Evolutionary conservation across 2,797 vertebrate species (phyloP).

Genomic region (Dallia pectoralis): DNA sequence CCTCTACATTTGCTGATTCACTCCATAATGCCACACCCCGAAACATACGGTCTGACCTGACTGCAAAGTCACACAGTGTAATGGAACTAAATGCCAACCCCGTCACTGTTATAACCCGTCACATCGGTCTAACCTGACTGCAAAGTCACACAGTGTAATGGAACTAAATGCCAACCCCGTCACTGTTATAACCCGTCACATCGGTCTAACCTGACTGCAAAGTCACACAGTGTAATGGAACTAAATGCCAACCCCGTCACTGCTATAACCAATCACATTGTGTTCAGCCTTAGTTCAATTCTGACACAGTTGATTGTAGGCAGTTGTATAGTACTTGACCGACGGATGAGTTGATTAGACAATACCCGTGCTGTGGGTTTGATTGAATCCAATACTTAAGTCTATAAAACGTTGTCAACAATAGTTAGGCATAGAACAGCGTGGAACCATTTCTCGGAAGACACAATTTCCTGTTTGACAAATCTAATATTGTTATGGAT

Average conservation of each 20-base stretch:
- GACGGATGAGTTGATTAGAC: background rate
- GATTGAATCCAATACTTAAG: too few species aligned
- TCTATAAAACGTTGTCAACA: background rate
- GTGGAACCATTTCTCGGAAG: background rate
- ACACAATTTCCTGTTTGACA: conserved; percentile 1
- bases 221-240: background rate
- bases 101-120: background rate
- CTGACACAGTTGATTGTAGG: too few species aligned
- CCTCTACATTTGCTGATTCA: conserved; percentile 91
- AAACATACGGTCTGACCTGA: background rate
- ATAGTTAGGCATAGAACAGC: background rate
- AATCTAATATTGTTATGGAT: conserved; percentile 8
- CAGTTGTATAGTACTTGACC: too few species aligned
- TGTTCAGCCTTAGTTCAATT: background rate
- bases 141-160: background rate
- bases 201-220: background rate
- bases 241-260: background rate
- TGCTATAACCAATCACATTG: background rate
- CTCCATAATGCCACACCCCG: conserved; percentile 30
- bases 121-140: background rate
- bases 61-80: background rate
- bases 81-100: background rate
- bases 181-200: background rate
- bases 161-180: background rate
- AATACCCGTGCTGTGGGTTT: too few species aligned